A percentile compares a stretch with the other conserved stretches of the same genome.
Conservation (phyloP, 2,797 vertebrate genomes). For the Poecile montanus region DNA sequence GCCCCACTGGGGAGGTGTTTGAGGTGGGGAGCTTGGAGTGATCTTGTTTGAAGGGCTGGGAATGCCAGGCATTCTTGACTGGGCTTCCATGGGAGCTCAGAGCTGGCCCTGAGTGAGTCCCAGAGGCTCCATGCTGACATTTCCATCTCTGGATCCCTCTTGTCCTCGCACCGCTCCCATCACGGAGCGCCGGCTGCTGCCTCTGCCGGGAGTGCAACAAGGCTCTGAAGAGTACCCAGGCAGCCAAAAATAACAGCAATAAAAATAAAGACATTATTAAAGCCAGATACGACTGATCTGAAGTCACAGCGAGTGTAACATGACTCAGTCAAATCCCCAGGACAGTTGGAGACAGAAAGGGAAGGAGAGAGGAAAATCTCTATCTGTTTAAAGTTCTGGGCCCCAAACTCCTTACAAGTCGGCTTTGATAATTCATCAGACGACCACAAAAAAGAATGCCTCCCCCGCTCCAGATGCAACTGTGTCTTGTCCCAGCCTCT, state of each 20-base stretch:
- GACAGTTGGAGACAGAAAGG: constrained; percentile 61
- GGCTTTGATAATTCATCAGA: constrained; percentile 78
- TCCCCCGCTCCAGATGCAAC: constrained; percentile 78
- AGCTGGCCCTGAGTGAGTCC: not conserved
- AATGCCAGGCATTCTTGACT: not conserved
- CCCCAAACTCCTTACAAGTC: constrained; percentile 70
- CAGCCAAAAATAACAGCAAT: constrained; percentile 71
- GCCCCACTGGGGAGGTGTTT: not conserved
- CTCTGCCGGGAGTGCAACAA: constrained; percentile 31
- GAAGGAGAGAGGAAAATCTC: constrained; percentile 43
- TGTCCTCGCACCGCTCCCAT: not conserved
- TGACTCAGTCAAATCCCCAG: constrained; percentile 73
- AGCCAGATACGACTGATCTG: constrained; percentile 75
- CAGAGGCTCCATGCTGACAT: not conserved
- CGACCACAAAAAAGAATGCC: constrained; percentile 79
- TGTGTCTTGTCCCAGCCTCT: constrained; percentile 76
- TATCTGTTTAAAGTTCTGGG: constrained; percentile 73
- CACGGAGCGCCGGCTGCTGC: not conserved
- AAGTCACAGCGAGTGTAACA: constrained; percentile 73
- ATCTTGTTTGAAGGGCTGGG: not conserved
- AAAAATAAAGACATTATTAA: constrained; percentile 77
- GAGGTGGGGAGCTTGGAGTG: not conserved
- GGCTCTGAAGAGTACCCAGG: constrained; percentile 39
- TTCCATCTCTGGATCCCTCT: not conserved
- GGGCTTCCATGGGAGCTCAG: not conserved